Conservation (phyloP, 2,113 vertebrate genomes). For the Oncorhynchus nerka region DNA sequence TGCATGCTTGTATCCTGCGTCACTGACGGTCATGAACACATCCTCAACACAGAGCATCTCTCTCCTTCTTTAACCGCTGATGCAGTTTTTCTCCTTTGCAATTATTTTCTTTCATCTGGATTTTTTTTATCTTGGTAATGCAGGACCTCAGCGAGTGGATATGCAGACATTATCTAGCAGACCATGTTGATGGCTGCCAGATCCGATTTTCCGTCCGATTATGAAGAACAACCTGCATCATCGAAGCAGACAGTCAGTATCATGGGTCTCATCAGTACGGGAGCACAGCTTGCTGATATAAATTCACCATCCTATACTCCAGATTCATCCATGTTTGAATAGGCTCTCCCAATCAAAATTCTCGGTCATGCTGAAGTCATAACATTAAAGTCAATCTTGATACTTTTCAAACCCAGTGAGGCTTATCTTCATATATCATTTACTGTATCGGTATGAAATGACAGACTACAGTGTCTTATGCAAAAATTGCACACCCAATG, state of each 20-base stretch:
- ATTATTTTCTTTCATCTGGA: background rate
- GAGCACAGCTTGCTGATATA: background rate
- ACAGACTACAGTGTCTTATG: too few relatives aligned
- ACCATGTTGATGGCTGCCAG: background rate
- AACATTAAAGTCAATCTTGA: background rate
- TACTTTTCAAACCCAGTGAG: background rate
- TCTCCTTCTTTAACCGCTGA: background rate
- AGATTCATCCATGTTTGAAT: background rate
- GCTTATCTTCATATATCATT: background rate
- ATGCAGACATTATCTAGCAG: background rate
- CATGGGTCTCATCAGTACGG: background rate
- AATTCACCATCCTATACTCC: background rate
- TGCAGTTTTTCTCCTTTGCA: background rate
- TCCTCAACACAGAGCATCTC: background rate
- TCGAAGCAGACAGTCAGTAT: background rate
- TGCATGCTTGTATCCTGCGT: background rate
- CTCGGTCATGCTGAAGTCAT: background rate
- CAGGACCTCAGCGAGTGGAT: background rate
- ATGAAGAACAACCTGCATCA: background rate
- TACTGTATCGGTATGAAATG: too few relatives aligned
- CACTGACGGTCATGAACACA: background rate
- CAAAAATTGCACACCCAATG: too few relatives aligned
- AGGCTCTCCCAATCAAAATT: background rate
- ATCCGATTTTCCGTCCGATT: background rate
- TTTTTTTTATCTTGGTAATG: background rate